Evolutionary conservation across 2,113 vertebrate genomes (phyloP).

Genomic region (Hydrolagus affinis): DNA sequence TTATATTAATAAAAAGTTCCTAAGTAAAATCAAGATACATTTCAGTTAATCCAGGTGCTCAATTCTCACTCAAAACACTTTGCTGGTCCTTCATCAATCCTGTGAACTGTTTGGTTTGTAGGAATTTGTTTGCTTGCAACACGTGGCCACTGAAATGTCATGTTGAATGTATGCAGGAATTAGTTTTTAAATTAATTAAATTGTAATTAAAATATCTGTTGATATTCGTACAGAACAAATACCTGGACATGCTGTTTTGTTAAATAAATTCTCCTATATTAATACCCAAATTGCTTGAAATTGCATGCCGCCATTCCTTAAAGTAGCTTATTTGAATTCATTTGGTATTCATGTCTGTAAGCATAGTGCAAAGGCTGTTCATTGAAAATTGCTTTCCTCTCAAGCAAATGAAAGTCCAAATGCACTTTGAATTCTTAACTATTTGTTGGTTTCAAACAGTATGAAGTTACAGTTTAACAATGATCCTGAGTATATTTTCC

Average conservation of each 20-base stretch:
- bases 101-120: neutral
- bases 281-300: neutral
- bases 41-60: neutral
- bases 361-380: neutral
- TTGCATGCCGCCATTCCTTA: neutral
- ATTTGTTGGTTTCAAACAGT: neutral
- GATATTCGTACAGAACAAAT: neutral
- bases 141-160: too few species aligned
- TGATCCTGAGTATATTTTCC: neutral
- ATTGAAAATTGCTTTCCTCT: neutral
- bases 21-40: neutral
- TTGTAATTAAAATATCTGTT: neutral
- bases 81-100: neutral
- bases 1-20: neutral
- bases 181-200: neutral
- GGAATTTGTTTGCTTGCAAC: neutral
- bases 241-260: too few species aligned
- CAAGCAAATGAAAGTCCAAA: neutral
- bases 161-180: neutral
- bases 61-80: neutral
- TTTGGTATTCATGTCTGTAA: neutral
- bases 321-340: neutral
- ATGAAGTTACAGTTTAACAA: neutral
- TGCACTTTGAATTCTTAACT: neutral
- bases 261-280: too few species aligned